Conservation (phyloP, 2,888 invertebrate genomes). For the Acronicta aceris region DNA sequence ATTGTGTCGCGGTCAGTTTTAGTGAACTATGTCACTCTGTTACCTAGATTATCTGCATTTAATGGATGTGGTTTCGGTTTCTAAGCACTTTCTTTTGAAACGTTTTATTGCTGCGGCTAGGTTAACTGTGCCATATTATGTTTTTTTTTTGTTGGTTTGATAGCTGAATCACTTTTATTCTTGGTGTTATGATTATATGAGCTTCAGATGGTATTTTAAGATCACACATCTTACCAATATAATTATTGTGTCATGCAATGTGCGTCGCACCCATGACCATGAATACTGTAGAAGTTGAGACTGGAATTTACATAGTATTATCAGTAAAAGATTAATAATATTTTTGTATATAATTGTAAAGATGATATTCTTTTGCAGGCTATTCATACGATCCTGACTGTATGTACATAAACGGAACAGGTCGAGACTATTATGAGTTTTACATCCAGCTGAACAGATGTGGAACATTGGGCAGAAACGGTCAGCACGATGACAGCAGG, state of each 20-base stretch:
- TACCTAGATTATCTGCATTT: constrained; percentile 34
- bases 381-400: constrained; percentile 98
- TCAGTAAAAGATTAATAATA: no score
- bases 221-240: no score
- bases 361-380: constrained; percentile 84
- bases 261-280: no score
- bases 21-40: constrained; percentile 48
- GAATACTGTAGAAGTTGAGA: no score
- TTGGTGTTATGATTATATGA: no score
- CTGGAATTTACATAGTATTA: no score
- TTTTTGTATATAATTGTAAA: not conserved
- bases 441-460: constrained; percentile 97
- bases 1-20: constrained; percentile 28
- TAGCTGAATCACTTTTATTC: not conserved
- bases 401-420: constrained; percentile 98
- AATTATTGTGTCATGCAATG: no score
- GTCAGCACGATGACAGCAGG: constrained; percentile 94
- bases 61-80: constrained; percentile 42
- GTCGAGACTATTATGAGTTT: constrained; percentile 97
- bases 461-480: constrained; percentile 96
- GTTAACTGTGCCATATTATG: constrained; percentile 32
- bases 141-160: constrained; percentile 15
- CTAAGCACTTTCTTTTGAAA: constrained; percentile 44
- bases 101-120: constrained; percentile 36
- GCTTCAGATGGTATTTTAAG: no score